Evolutionary conservation across 1,140 invertebrate species (phyloP), one percentile per base, ranked within the genome.

Genomic region (Atta cephalotes): DNA sequence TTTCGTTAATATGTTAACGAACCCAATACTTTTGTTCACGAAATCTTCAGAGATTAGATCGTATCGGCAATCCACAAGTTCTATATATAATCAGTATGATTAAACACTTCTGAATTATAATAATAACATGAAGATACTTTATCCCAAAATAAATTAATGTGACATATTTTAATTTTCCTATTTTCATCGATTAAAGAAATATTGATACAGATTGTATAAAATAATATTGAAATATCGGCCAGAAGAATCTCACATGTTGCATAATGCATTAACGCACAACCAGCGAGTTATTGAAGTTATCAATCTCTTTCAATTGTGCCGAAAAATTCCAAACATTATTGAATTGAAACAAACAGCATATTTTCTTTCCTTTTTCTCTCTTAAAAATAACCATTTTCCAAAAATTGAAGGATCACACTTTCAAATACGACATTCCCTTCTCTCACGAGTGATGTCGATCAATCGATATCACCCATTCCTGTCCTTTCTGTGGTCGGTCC

Each of bases 401-500:
- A 90, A 90, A 90, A 90, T 90, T 90, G 89, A 90, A 90, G 80
- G 70, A 80, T 68, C 85, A 31, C 74, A 84, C 65, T 80, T 56
- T 65, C 87, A 77, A 35, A 18, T 65, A 25, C 45, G 56, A 25
- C 31, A 70, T 82, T 80, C 66, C 7, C 77, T 81, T 78, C 49
- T 62, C 45, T 65, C 77, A 74, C 65, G 56, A 71, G 60, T 63
- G 53, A 65, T 79, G 88, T 90, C 90, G 89, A 93, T 93, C 92
- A 92, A 92, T 88, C 87, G 88, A 93, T 93, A 92, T 92, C 87
- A 80, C 89, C 85, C 88, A 88, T 65, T 78, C 68, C 80, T 84
- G 85, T 91, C 90, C 71, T 91, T 91, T 91, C 87, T 89, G 89
- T 82, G 85, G 89, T 91, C 58, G 89, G 92, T 94, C 93, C 93